phyloP scores from a whole-genome alignment of 2,113 vertebrate species.

The Cheirogaleus medius region DNA sequence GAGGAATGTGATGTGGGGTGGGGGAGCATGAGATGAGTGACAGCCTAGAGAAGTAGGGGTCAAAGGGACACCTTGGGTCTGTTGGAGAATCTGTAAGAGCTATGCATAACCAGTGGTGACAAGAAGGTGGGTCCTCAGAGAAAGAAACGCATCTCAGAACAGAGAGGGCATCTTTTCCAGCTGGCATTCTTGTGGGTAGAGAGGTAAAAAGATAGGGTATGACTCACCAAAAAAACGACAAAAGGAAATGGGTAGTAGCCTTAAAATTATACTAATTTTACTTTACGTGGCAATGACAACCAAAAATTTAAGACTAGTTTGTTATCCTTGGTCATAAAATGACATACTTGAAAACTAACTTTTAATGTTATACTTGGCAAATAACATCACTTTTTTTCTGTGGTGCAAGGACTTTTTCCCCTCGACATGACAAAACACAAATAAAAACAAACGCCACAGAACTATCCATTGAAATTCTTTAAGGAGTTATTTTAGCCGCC shows the following conservation, averaged over 20 bases:
- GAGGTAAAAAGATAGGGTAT: neutral
- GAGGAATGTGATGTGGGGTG: neutral
- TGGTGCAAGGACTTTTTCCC: neutral
- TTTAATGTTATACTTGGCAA: constrained; percentile 22
- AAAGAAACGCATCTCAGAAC: neutral
- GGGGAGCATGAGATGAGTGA: neutral
- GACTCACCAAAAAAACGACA: neutral
- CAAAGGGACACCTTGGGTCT: neutral
- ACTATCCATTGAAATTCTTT: constrained; percentile 59
- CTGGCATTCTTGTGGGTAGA: neutral
- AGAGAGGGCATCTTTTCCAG: neutral
- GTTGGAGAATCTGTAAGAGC: neutral
- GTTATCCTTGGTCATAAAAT: neutral
- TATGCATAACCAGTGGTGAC: too few species aligned
- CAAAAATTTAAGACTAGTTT: constrained; percentile 42
- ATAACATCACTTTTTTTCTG: constrained; percentile 37
- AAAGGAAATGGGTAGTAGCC: neutral
- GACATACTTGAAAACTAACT: neutral
- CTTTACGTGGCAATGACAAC: neutral
- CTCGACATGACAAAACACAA: neutral
- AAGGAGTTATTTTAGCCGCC: constrained; percentile 50
- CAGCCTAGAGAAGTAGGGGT: neutral
- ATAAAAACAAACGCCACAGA: neutral
- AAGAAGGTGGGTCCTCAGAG: neutral
- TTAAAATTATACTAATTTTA: neutral